Conservation (phyloP, 2,113 vertebrate species). For the Pollimyrus isidori region DNA sequence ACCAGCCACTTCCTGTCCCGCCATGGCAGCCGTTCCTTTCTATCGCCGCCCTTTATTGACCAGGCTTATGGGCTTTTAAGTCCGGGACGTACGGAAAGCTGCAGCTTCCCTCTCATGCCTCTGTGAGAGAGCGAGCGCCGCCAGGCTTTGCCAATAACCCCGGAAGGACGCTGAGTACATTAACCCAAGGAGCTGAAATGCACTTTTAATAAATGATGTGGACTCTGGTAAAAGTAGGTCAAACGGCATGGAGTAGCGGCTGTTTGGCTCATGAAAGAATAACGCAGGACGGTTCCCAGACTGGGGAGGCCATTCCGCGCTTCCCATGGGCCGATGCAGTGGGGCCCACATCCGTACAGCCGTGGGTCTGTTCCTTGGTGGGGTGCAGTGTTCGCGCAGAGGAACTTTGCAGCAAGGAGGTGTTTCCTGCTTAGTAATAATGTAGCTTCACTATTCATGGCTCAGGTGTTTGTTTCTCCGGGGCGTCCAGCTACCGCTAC, state of each 20-base stretch:
- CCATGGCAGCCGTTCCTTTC: neutral
- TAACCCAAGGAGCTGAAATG: neutral
- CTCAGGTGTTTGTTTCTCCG: neutral
- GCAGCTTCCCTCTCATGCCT: neutral
- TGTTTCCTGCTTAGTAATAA: neutral
- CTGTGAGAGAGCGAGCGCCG: neutral
- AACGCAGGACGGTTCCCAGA: neutral
- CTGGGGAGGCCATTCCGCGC: neutral
- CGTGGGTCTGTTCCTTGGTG: too few species aligned
- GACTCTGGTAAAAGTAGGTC: constrained; percentile 5
- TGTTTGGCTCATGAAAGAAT: constrained; percentile 3
- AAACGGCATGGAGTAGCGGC: neutral
- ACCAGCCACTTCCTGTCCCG: neutral
- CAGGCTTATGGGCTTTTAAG: neutral
- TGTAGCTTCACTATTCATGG: neutral
- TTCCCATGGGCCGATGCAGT: neutral
- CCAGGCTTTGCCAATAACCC: neutral
- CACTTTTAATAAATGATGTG: constrained; percentile 1
- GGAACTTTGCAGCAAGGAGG: neutral
- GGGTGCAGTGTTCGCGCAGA: too few species aligned
- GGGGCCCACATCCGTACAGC: neutral
- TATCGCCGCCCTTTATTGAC: neutral
- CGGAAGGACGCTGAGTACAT: neutral
- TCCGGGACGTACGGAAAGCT: neutral
- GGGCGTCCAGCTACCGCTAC: neutral